Conservation (phyloP, 2,888 invertebrate genomes). For the Augochlorella aurata region DNA sequence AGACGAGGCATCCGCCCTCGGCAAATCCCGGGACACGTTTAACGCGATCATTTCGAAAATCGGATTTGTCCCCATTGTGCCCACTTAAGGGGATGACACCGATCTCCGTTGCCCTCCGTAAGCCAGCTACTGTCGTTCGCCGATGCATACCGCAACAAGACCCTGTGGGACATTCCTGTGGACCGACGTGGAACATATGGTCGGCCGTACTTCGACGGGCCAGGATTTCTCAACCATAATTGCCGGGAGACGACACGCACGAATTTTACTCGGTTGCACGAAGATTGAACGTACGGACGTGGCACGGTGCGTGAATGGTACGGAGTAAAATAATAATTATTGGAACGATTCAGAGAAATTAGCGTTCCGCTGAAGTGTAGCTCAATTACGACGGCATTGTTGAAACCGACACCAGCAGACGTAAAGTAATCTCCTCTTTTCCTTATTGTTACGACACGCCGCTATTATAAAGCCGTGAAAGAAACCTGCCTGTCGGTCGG, state of each 20-base stretch:
- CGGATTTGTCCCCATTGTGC: slow-evolving; percentile 78
- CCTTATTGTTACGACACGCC: neutral
- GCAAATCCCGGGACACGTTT: slow-evolving; percentile 76
- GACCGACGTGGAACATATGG: slow-evolving; percentile 34
- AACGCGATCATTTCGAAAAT: slow-evolving; percentile 80
- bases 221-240: neutral
- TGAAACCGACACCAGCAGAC: neutral
- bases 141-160: slow-evolving; percentile 74
- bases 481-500: neutral
- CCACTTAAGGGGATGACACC: slow-evolving; percentile 71
- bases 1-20: slow-evolving; percentile 60
- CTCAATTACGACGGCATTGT: neutral
- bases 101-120: slow-evolving; percentile 56
- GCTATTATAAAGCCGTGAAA: neutral
- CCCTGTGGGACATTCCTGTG: slow-evolving; percentile 25
- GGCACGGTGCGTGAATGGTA: neutral
- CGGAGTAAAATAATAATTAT: neutral
- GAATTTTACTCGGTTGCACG: neutral
- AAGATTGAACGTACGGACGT: neutral
- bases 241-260: neutral
- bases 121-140: slow-evolving; percentile 71
- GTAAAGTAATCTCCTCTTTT: neutral
- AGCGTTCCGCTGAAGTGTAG: neutral
- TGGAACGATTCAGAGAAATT: neutral
- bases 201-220: neutral